Base-by-base conservation (phyloP, 2,113 vertebrate species). In the Anthoscopus minutus region DNA sequence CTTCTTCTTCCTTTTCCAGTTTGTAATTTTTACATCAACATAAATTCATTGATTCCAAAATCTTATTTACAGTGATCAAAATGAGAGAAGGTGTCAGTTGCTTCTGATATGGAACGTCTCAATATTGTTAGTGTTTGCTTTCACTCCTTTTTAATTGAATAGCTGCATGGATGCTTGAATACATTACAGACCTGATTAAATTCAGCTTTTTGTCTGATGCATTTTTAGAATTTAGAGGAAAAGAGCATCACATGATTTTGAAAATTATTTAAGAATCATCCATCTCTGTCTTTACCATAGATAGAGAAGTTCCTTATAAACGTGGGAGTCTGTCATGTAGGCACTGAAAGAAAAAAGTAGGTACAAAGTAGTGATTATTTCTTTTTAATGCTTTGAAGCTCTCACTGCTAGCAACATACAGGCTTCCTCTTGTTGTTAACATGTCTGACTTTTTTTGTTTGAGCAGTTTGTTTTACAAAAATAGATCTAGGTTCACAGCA, bases 331-430 rank as follows among this genome's bases (percentile, higher is more conserved):
- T 94, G 86, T 94, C 83, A 89, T 54, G 69, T 67, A 69, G 83
- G 25, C 28, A n/a, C 9, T 78, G 69, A 78, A 83, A 83, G 38
- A 71, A 93, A 88, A 73, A 83, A 86, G 18, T 14, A 33, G 89
- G 15, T 51, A 81, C 69, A 94, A 95, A 69, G 70, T 16, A 38
- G 9, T 58, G 88, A 91, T 70, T 78, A 86, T 93, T 95, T 96
- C 44, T 70, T 93, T 93, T 88, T 79, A 88, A 81, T 77, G 72
- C 70, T 92, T 94, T 95, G 82, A 50, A 86, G n/a, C 30, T 93
- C 37, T 88, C 35, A 65, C 38, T 82, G 30, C 30, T 71, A 85
- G 69, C 40, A 48, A 65, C 44, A 37, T 42, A 69, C 47, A 84
- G 25, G 33, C 11, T 71, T 89, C 64, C 40, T 81, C 67, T 93